Evolutionary conservation across 2,113 vertebrate genomes (phyloP).

Genomic region (Chloroceryle aenea): DNA sequence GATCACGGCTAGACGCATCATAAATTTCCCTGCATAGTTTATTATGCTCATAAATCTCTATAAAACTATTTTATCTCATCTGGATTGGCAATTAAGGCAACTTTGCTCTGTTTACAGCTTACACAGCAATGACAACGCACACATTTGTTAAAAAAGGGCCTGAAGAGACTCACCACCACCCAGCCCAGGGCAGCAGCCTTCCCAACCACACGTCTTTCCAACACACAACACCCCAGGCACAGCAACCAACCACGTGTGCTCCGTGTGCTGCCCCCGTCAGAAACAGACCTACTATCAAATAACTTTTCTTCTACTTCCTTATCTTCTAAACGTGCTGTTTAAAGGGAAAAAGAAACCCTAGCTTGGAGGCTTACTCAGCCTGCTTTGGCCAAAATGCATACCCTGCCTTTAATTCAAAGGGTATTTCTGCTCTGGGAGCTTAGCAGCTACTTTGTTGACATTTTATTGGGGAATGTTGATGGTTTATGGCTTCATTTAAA

Average conservation of each 20-base stretch:
- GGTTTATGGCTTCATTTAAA: background rate
- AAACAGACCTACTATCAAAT: background rate
- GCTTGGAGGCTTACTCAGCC: background rate
- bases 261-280: background rate
- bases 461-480: background rate
- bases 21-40: background rate
- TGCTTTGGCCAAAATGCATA: background rate
- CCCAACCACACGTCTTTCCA: background rate
- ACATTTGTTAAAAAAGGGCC: background rate
- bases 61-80: constrained; percentile 29
- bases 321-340: background rate
- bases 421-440: background rate
- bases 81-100: background rate
- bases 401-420: background rate
- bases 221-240: background rate
- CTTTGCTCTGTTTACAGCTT: background rate
- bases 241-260: background rate
- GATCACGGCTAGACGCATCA: background rate
- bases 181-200: background rate
- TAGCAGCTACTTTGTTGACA: background rate
- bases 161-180: background rate
- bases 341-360: background rate
- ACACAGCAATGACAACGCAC: background rate
- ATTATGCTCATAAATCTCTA: constrained; percentile 21
- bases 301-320: background rate